These are phyloP conservation scores for Ennomos quercinarius DNA, from an alignment of 2,888 invertebrate genomes.

Conservation along the genomic window DNA sequence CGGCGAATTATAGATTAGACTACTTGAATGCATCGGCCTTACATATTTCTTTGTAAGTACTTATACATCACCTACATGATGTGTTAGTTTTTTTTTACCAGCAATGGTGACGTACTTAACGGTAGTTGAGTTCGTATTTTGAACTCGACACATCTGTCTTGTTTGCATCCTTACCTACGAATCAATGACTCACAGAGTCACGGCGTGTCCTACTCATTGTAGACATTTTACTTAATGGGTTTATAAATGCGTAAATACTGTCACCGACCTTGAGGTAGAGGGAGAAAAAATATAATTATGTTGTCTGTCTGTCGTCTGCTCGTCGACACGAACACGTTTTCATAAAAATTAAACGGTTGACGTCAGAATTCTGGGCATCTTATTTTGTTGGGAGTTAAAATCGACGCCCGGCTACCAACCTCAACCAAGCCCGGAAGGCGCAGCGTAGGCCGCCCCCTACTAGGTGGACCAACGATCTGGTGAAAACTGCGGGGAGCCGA, in stretches of 20 bases:
- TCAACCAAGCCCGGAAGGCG: too few species aligned
- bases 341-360: background rate
- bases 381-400: conserved; percentile 4
- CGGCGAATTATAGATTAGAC: background rate
- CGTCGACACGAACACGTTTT: conserved; percentile 12
- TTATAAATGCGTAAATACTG: conserved; percentile 15
- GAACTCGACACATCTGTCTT: too few species aligned
- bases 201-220: background rate
- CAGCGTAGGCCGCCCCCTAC: too few species aligned
- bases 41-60: too few species aligned
- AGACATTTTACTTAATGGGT: conserved; percentile 6
- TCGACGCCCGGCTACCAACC: too few species aligned
- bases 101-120: too few species aligned
- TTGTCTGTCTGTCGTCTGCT: conserved; percentile 5
- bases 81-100: too few species aligned
- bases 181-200: conserved; percentile 8
- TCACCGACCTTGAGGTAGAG: conserved; percentile 13
- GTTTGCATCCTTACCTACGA: conserved; percentile 1
- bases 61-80: too few species aligned
- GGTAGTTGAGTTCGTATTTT: too few species aligned
- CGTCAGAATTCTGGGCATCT: too few species aligned
- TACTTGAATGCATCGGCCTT: background rate
- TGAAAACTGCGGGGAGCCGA: too few species aligned
- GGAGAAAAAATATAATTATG: conserved; percentile 2
- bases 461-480: too few species aligned